Evolutionary conservation across 2,797 vertebrate genomes (phyloP).

Genomic region (Anabas testudineus): DNA sequence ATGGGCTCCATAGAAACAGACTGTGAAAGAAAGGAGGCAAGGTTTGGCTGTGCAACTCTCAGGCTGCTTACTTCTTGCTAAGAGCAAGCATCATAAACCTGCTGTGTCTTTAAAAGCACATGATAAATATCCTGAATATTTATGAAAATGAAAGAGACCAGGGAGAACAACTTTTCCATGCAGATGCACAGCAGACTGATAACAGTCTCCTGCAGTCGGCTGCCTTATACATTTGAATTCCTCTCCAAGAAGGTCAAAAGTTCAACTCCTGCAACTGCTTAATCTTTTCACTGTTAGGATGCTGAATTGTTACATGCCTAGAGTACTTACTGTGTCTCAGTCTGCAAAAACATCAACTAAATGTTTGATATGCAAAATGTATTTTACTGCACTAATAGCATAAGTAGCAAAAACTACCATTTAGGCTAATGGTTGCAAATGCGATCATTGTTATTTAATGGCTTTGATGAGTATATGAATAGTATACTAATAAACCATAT

Average conservation of each 20-base stretch:
- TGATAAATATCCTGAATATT: constrained; percentile 70
- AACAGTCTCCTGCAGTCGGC: constrained; percentile 53
- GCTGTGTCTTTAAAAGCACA: constrained; percentile 60
- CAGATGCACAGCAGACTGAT: constrained; percentile 49
- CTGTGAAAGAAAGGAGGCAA: constrained; percentile 2
- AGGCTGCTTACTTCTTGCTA: constrained; percentile 45
- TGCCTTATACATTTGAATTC: constrained; percentile 55
- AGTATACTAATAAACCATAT: constrained; percentile 49
- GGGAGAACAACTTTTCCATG: constrained; percentile 54
- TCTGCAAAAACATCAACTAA: constrained; percentile 57
- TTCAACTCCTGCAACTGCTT: constrained; percentile 50
- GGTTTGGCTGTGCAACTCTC: constrained; percentile 40
- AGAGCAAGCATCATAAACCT: constrained; percentile 59
- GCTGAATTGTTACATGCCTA: constrained; percentile 28
- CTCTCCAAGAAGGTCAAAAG: constrained; percentile 59
- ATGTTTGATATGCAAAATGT: constrained; percentile 56
- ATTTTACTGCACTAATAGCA: constrained; percentile 60
- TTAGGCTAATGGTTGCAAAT: constrained; percentile 66
- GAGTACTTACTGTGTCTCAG: constrained; percentile 36
- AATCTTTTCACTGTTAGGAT: constrained; percentile 35
- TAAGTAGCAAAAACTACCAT: constrained; percentile 64
- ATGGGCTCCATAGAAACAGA: constrained; percentile 21
- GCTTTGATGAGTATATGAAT: constrained; percentile 58
- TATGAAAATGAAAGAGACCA: constrained; percentile 66
- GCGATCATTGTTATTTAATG: constrained; percentile 69